phyloP scores from a whole-genome alignment of 2,888 invertebrate species.

The Ischnura elegans region DNA sequence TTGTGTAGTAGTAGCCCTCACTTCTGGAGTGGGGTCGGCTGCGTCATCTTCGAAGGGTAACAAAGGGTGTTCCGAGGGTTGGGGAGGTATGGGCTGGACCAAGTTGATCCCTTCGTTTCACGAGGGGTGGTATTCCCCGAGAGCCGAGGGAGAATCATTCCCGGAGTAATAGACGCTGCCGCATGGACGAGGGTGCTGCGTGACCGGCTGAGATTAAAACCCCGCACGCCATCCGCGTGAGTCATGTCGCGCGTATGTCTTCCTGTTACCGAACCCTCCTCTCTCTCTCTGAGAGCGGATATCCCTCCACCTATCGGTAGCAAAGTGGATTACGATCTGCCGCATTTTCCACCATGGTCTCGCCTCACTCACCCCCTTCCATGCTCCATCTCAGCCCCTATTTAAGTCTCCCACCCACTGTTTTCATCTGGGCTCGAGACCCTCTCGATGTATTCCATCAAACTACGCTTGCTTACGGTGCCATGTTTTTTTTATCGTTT shows the following conservation, averaged over 20 bases:
- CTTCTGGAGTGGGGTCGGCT: background rate
- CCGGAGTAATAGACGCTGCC: no score
- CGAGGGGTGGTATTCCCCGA: background rate
- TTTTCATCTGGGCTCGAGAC: background rate
- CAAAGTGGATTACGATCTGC: conserved; percentile 62
- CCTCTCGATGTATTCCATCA: conserved; percentile 18
- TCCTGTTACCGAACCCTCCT: background rate
- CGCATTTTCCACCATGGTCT: conserved; percentile 9
- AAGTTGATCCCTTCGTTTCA: no score
- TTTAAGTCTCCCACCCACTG: background rate
- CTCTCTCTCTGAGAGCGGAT: background rate
- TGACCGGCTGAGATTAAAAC: background rate
- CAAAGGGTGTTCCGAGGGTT: no score
- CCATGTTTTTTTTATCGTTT: no score
- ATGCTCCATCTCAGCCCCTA: background rate
- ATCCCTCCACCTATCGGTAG: conserved; percentile 53
- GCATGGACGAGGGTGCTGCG: background rate
- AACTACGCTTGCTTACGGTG: conserved; percentile 34
- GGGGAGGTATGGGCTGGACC: no score
- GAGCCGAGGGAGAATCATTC: background rate
- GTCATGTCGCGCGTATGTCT: background rate
- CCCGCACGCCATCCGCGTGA: background rate
- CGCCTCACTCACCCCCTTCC: background rate
- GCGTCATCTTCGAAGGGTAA: background rate
- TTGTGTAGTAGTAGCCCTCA: background rate